Conservation (phyloP, 2,113 vertebrate species). For the Emydura subglobosa region DNA sequence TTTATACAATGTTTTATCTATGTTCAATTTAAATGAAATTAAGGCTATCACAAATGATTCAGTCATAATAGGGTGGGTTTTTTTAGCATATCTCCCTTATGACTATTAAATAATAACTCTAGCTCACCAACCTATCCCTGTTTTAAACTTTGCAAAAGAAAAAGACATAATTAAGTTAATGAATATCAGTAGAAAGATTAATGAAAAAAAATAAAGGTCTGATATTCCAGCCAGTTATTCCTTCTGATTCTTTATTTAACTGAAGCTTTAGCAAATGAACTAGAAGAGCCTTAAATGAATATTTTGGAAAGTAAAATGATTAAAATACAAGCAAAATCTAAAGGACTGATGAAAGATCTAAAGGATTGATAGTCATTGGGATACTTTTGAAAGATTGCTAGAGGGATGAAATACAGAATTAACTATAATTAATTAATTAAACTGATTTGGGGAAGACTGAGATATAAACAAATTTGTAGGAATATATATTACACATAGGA, state of each 20-base stretch:
- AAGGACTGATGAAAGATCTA: not conserved
- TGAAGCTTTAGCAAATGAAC: accelerated
- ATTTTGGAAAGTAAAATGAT: not conserved
- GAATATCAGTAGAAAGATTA: not conserved
- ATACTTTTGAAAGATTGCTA: not conserved
- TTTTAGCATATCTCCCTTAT: accelerated
- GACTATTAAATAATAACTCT: not conserved
- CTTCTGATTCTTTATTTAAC: not conserved
- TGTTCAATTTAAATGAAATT: not conserved
- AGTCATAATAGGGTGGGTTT: no score
- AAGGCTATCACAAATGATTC: accelerated
- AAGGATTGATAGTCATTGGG: not conserved
- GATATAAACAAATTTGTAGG: not conserved
- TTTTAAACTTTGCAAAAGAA: not conserved
- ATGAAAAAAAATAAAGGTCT: accelerated
- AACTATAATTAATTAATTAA: not conserved
- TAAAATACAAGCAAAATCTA: not conserved
- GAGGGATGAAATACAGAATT: not conserved
- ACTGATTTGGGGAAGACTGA: not conserved
- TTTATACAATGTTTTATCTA: not conserved
- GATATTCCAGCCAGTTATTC: accelerated
- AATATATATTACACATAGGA: not conserved
- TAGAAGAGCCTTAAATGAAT: no score
- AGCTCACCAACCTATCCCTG: accelerated
- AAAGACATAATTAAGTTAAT: accelerated